phyloP scores from a whole-genome alignment of 2,113 vertebrate genomes.

The Strigops habroptila region DNA sequence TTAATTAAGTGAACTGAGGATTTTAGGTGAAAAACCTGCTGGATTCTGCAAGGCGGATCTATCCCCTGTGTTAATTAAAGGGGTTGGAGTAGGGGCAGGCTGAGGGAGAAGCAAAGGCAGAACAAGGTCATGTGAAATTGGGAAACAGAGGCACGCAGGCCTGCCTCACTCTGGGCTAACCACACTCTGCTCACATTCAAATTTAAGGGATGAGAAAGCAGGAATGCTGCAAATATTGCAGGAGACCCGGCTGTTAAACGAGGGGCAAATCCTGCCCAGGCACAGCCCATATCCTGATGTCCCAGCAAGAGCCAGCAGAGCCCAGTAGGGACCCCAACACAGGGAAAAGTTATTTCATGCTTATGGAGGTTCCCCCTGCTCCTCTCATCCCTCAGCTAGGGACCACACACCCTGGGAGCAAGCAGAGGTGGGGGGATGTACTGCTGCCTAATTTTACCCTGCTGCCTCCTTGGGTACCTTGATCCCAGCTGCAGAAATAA shows the following conservation, averaged over 20 bases:
- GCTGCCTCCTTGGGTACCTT: background rate
- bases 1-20: background rate
- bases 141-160: background rate
- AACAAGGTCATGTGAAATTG: background rate
- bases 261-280: background rate
- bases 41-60: background rate
- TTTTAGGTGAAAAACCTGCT: background rate
- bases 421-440: rapidly evolving
- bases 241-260: background rate
- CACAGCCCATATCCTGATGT: rapidly evolving
- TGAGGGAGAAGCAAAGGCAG: background rate
- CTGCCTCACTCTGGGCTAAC: background rate
- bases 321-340: rapidly evolving
- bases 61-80: rapidly evolving
- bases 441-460: background rate
- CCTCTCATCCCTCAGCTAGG: rapidly evolving
- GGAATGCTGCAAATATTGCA: rapidly evolving
- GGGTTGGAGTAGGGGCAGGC: background rate
- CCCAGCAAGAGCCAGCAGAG: background rate
- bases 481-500: background rate
- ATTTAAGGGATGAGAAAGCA: background rate
- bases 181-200: background rate
- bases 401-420: background rate
- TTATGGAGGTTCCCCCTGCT: background rate
- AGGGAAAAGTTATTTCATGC: background rate